Percentiles rank a stretch among this genome's conserved stretches.
phyloP scores from a whole-genome alignment of 2,888 invertebrate species.

The Acrobasis consociella region DNA sequence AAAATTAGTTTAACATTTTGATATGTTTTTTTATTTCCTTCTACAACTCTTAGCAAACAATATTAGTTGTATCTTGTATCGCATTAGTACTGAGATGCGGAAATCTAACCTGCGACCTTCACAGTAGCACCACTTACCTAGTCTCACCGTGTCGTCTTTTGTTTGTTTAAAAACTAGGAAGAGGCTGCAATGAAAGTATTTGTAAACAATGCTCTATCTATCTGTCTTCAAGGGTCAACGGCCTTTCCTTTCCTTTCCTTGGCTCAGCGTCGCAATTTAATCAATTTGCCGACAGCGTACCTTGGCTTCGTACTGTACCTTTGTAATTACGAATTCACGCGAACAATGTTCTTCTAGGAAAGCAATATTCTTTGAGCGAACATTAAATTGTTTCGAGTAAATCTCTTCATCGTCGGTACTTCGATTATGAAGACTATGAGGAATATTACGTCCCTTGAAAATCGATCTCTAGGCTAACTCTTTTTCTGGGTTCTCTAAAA shows the following conservation, averaged over 20 bases:
- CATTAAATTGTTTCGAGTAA: not conserved
- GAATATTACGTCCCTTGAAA: not conserved
- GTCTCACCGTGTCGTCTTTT: constrained; percentile 22
- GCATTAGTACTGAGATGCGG: not conserved
- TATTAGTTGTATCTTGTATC: too few relatives aligned
- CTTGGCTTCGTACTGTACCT: constrained; percentile 13
- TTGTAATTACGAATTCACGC: constrained; percentile 24
- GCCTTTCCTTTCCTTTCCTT: constrained; percentile 43
- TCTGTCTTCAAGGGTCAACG: constrained; percentile 39
- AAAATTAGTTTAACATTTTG: too few relatives aligned
- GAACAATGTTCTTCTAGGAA: constrained; percentile 19
- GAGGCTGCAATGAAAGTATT: constrained; percentile 28
- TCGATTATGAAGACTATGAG: not conserved
- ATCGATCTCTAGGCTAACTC: too few relatives aligned
- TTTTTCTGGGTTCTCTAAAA: too few relatives aligned
- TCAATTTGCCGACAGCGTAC: constrained; percentile 31
- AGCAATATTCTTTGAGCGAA: not conserved
- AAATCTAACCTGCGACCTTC: constrained; percentile 12
- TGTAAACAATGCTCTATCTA: constrained; percentile 29
- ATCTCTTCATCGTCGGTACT: not conserved
- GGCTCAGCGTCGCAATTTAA: constrained; percentile 34
- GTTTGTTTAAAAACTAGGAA: constrained; percentile 30
- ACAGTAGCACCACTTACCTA: constrained; percentile 16
- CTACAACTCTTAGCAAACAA: too few relatives aligned
- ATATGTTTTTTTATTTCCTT: too few relatives aligned